A percentile compares a stretch with the other conserved stretches of the same genome.
Evolutionary conservation across 2,113 vertebrate species (phyloP).

Genomic region (Sceloporus undulatus): DNA sequence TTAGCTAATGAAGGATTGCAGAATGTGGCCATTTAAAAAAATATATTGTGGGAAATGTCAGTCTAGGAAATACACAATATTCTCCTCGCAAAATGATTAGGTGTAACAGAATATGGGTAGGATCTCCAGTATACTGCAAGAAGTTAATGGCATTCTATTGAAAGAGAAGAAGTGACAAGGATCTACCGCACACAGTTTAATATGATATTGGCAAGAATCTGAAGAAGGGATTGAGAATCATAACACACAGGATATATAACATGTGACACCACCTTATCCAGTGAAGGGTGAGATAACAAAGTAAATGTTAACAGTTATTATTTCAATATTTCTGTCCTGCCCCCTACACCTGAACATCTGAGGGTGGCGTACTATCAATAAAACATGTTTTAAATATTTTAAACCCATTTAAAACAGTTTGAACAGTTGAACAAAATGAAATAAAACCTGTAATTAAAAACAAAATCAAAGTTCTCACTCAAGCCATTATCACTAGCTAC

Average conservation of each 20-base stretch:
- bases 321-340: neutral
- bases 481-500: too few species aligned
- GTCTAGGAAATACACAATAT: neutral
- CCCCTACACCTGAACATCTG: neutral
- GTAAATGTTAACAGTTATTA: neutral
- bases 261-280: neutral
- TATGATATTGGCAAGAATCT: neutral
- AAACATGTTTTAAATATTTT: neutral
- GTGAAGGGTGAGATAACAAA: neutral
- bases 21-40: neutral
- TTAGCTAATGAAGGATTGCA: neutral
- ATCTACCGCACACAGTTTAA: constrained; percentile 59
- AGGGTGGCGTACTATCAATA: neutral
- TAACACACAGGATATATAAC: neutral
- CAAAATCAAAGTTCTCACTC: neutral
- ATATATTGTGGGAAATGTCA: neutral
- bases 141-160: neutral
- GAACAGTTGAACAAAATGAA: neutral
- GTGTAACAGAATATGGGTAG: neutral
- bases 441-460: too few species aligned
- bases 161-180: constrained; percentile 37
- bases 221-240: too few species aligned
- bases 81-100: neutral
- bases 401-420: neutral
- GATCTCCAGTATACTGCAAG: neutral